Percentiles rank a stretch among this genome's conserved stretches.
Evolutionary conservation across 2,888 invertebrate genomes (phyloP).

Genomic region (Lepidocyrtinus sp.): DNA sequence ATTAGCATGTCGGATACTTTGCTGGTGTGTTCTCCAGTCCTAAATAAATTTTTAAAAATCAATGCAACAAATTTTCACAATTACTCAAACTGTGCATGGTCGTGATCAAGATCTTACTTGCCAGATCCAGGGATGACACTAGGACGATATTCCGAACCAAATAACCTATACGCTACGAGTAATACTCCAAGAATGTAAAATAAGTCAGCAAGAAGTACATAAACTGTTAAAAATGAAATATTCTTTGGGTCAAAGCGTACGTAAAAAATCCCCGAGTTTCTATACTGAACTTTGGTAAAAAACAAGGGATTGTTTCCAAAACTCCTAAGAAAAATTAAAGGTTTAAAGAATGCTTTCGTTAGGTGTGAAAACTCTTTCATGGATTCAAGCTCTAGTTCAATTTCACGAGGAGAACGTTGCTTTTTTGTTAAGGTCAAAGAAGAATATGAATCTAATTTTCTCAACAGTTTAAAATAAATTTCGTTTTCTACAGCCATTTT

Average conservation of each 20-base stretch:
- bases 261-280: not conserved
- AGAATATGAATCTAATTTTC: conserved; percentile 16
- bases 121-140: conserved; percentile 22
- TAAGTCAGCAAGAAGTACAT: not conserved
- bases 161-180: conserved; percentile 13
- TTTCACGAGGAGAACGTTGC: not conserved
- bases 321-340: conserved; percentile 13
- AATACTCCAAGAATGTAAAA: not conserved
- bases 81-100: not conserved
- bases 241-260: conserved; percentile 13
- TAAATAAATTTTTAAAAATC: not conserved
- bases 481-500: conserved; percentile 34
- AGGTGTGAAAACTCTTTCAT: conserved; percentile 11
- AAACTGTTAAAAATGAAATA: conserved; percentile 11
- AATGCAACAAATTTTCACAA: not conserved
- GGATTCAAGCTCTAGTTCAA: not conserved
- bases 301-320: conserved; percentile 44
- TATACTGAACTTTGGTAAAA: conserved; percentile 21
- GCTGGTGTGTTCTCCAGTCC: not conserved
- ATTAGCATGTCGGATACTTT: conserved; percentile 9
- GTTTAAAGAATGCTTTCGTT: conserved; percentile 10
- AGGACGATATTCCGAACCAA: conserved; percentile 18
- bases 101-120: conserved; percentile 18
- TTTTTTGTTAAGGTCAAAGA: not conserved
- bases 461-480: conserved; percentile 25